Conservation (phyloP, 2,888 invertebrate genomes). For the Ormyrus rosae region DNA sequence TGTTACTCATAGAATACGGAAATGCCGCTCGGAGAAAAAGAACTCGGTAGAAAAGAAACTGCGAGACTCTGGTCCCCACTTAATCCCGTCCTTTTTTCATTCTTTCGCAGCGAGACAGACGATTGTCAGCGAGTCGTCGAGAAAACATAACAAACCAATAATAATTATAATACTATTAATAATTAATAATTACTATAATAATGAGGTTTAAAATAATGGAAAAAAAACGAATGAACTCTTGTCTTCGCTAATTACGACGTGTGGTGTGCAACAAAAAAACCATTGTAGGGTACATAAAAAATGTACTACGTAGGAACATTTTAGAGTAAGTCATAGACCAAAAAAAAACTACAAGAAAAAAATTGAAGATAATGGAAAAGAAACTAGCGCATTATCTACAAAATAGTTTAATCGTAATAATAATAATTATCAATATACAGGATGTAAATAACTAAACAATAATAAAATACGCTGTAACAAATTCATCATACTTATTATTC, state of each 20-base stretch:
- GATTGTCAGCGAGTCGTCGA: conserved; percentile 14
- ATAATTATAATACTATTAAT: conserved; percentile 26
- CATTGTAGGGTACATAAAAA: conserved; percentile 22
- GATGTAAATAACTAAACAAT: conserved; percentile 76
- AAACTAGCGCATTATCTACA: conserved; percentile 73
- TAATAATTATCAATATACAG: conserved; percentile 74
- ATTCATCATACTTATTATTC: conserved; percentile 62
- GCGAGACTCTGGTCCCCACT: conserved; percentile 39
- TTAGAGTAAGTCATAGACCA: conserved; percentile 48
- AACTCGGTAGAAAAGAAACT: conserved; percentile 27
- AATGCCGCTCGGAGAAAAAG: conserved; percentile 15
- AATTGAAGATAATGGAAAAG: conserved; percentile 56
- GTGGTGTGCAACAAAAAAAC: conserved; percentile 43
- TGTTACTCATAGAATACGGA: conserved; percentile 14
- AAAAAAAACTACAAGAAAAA: conserved; percentile 25
- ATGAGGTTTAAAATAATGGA: conserved; percentile 17
- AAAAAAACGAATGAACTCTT: conserved; percentile 38
- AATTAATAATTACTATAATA: conserved; percentile 41
- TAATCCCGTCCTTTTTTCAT: conserved; percentile 52
- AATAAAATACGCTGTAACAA: conserved; percentile 75
- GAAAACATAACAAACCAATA: conserved; percentile 36
- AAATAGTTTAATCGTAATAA: conserved; percentile 75
- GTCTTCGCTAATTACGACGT: conserved; percentile 46
- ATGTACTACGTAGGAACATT: conserved; percentile 37
- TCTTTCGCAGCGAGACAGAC: conserved; percentile 33